phyloP scores from a whole-genome alignment of 2,888 invertebrate species.

The Conops quadrifasciatus region DNA sequence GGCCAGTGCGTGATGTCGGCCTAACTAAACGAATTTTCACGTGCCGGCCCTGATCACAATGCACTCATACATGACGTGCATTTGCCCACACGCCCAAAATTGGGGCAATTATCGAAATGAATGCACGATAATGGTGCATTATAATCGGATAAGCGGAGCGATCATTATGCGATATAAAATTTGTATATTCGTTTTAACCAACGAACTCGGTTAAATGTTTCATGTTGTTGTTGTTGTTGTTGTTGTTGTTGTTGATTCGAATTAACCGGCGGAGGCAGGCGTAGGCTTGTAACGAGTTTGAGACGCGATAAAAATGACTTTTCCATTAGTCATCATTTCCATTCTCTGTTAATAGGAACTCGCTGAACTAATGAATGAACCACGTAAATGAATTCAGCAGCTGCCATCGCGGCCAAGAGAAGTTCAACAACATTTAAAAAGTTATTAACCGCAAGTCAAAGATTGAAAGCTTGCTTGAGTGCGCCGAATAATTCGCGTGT shows the following conservation, averaged over 20 bases:
- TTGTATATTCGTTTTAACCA: no score
- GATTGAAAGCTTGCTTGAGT: neutral
- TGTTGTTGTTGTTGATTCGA: neutral
- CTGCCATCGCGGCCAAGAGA: neutral
- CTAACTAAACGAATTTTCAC: no score
- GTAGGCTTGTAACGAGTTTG: neutral
- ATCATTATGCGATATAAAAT: no score
- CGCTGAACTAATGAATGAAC: constrained; percentile 6
- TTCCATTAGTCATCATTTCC: neutral
- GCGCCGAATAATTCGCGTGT: neutral
- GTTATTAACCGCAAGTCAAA: neutral
- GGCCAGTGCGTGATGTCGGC: no score
- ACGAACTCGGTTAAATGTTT: no score
- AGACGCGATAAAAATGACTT: neutral
- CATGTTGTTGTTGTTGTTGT: neutral
- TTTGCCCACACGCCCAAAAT: no score
- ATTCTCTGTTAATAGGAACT: no score
- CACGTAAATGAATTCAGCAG: neutral
- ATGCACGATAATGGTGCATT: no score
- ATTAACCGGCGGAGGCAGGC: neutral
- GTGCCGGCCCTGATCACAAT: no score
- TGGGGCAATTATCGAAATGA: neutral
- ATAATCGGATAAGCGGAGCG: no score
- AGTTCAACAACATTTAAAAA: constrained; percentile 3
- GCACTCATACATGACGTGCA: no score